Evolutionary conservation across 2,113 vertebrate species (phyloP).

Genomic region (Sinocyclocheilus anshuiensis): DNA sequence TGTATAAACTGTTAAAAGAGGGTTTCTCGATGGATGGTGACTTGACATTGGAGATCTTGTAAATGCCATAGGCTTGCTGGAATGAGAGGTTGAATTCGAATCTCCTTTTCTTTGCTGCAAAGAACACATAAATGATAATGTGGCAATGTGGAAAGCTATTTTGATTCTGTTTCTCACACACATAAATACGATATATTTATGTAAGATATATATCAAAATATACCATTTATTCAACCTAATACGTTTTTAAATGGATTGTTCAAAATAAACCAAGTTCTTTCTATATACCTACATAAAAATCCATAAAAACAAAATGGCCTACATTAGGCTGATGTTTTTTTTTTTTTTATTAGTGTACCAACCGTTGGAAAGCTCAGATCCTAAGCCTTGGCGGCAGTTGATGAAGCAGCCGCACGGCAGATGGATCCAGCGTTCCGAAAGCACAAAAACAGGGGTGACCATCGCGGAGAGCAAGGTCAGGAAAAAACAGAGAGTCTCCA

Average conservation of each 20-base stretch:
- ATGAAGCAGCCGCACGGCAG: constrained; percentile 97
- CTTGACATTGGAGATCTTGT: constrained; percentile 81
- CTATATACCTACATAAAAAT: not conserved
- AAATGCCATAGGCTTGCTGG: constrained; percentile 87
- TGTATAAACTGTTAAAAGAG: constrained; percentile 74
- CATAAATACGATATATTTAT: not conserved
- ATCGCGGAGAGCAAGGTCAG: constrained; percentile 86
- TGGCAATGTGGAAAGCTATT: not conserved
- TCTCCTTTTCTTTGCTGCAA: constrained; percentile 81
- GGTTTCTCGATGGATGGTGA: constrained; percentile 71
- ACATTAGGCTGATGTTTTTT: not conserved
- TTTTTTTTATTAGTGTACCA: constrained; percentile 61
- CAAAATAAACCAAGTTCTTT: not conserved
- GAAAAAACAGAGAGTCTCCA: constrained; percentile 88
- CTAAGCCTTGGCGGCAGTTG: constrained; percentile 80
- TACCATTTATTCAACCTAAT: not conserved
- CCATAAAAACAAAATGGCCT: not conserved
- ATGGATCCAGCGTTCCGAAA: constrained; percentile 91
- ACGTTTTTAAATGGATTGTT: not conserved
- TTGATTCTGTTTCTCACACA: not conserved
- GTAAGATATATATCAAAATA: not conserved
- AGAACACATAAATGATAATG: not conserved
- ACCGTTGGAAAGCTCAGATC: constrained; percentile 68
- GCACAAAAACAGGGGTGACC: constrained; percentile 87
- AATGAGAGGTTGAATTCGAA: constrained; percentile 94